Evolutionary conservation across 1,140 invertebrate species (phyloP), one percentile per base, ranked within the genome.

Genomic region (Bombus turneri): DNA sequence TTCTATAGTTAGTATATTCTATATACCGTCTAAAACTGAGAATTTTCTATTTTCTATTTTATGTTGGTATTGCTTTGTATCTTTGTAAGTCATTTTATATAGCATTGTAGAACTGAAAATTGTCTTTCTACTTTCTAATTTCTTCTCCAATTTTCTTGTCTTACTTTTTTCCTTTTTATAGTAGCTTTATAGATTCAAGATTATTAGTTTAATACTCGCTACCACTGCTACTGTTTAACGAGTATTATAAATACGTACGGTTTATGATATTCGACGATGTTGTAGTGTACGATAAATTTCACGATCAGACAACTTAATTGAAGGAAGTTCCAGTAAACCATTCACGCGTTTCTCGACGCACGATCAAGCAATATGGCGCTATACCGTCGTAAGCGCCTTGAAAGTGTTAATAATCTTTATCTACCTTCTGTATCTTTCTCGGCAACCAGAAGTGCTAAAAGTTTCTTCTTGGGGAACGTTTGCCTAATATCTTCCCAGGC

Each of bases 401-500:
- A 37, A 80, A 80, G 78, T 80, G 78, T 80, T 80, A 80, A 80
- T 80, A 31, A 62, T 43, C 43, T n/a, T 31, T 80, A 80, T 80
- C 78, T 80, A 69, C 64, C 64, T 47, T 69, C 64, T 47, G n/a
- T 62, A 80, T 80, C 43, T 80, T 28, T 9, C 3, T 5, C 31
- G 64, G 62, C 39, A 47, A n/a, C 43, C 78, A 47, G 41, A 80
- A 79, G 78, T 80, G 78, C 78, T 80, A 80, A 80, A 80, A 80
- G 78, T 80, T 69, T 80, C 68, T 34, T 80, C 41, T 22, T 34
- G 5, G 15, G n/a, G 59, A 47, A 28, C 13, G 41, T 69, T 69
- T 34, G 62, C 64, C 64, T 39, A 80, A 80, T 80, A 47, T 12
- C 28, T 41, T 66, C 41, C 62, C n/a, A 8, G 25, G 25, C 77